Conservation (phyloP, 2,113 vertebrate species). For the Phycodurus eques region DNA sequence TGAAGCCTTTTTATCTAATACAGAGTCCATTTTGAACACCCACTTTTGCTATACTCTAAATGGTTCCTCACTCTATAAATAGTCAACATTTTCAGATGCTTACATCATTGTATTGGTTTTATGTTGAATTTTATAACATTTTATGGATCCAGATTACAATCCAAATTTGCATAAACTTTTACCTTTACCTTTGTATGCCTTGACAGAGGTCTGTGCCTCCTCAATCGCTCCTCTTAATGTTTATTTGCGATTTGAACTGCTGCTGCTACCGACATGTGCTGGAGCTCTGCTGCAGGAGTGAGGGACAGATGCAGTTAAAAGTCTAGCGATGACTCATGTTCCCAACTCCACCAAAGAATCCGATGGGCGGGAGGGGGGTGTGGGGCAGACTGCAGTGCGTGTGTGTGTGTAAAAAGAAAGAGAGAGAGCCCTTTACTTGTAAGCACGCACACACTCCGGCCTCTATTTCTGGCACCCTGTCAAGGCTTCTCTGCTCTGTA, state of each 20-base stretch:
- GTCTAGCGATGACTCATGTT: constrained; percentile 70
- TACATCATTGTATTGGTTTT: not conserved
- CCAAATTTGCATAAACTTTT: not conserved
- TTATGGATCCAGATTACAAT: not conserved
- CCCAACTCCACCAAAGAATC: constrained; percentile 48
- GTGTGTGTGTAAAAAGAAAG: not conserved
- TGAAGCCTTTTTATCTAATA: not conserved
- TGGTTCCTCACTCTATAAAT: not conserved
- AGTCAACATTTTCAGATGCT: not conserved
- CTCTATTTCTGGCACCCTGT: constrained; percentile 60
- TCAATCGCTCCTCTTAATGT: not conserved
- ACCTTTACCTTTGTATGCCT: not conserved
- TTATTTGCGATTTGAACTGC: not conserved
- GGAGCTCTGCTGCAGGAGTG: constrained; percentile 46
- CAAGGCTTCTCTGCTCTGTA: constrained; percentile 34
- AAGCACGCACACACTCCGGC: constrained; percentile 24
- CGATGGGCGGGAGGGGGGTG: constrained; percentile 47
- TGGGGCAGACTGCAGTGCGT: constrained; percentile 7
- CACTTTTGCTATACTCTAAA: not conserved
- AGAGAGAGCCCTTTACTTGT: not conserved
- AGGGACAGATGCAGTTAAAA: constrained; percentile 50
- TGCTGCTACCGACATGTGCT: constrained; percentile 11
- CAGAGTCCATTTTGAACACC: not conserved
- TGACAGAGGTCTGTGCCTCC: not conserved
- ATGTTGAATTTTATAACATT: not conserved